Percentiles rank a stretch among this genome's conserved stretches.
Conservation (phyloP, 2,888 invertebrate genomes). For the Junonia oenone region DNA sequence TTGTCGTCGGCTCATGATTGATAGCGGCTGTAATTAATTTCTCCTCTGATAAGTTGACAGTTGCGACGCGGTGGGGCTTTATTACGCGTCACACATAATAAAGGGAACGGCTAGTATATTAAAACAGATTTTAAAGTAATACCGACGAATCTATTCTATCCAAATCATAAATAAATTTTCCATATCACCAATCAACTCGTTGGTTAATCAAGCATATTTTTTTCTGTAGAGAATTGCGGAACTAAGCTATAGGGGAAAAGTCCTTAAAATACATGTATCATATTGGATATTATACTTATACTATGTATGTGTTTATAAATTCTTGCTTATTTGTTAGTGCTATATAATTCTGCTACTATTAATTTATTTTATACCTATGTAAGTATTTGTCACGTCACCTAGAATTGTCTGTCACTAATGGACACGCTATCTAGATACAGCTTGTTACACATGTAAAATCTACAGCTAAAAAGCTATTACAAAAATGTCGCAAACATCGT, state of each 20-base stretch:
- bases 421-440: too few species aligned
- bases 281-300: too few species aligned
- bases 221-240: not conserved
- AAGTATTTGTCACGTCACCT: too few species aligned
- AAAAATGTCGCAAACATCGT: slow-evolving; percentile 3
- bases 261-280: too few species aligned
- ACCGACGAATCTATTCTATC: not conserved
- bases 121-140: slow-evolving; percentile 14
- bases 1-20: slow-evolving; percentile 52
- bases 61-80: slow-evolving; percentile 45
- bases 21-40: slow-evolving; percentile 59
- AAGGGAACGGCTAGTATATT: slow-evolving; percentile 29
- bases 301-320: too few species aligned
- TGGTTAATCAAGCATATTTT: not conserved
- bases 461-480: not conserved
- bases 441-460: not conserved
- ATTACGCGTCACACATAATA: slow-evolving; percentile 41
- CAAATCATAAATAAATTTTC: not conserved
- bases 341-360: too few species aligned
- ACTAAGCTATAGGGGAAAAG: too few species aligned
- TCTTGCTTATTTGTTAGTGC: not conserved
- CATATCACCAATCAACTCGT: not conserved
- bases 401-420: too few species aligned
- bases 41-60: slow-evolving; percentile 60
- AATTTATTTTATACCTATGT: too few species aligned